Evolutionary conservation across 2,888 invertebrate genomes (phyloP), one percentile per base, ranked within the genome.

Genomic region (Xylocampa areola): DNA sequence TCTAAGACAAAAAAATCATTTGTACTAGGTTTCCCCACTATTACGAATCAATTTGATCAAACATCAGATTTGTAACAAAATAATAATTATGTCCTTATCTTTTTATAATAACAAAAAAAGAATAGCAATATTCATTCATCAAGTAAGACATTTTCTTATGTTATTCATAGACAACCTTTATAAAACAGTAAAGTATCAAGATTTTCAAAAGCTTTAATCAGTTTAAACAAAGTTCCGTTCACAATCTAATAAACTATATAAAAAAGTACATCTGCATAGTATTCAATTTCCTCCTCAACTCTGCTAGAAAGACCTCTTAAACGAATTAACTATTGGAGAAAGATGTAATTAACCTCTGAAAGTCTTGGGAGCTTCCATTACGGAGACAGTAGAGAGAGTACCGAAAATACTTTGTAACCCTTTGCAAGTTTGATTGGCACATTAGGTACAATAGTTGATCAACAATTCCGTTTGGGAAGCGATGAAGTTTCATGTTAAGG

Each of bases 261-360:
- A 65, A 60, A 41, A 10, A 35, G 10, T 7, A 25, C 19, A 29
- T 37, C 19, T 25, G 13, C 21, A 39, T 43, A 68, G 69, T 47
- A 68, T 54, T 65, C 32, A 63, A 65, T 65, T 63, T 49, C 39
- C 19, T n/a, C 11, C 29, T 29, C 29, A n/a, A 17, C 47, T 35
- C 29, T 14, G 7, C 16, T 23, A 29, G 13, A 30, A 16, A 11
- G 33, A 54, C 32, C 16, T 35, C 44, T 58, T 73, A 73, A 76
- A 52, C 16, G 44, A 73, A 76, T 73, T 73, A 58, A 58, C 39
- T 29, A 54, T 52, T 49, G 53, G 48, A 58, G 49, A 41, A 51
- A 53, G 35, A 43, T 36, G 32, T 45, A 68, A 72, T 75, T 68
- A 73, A 68, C 58, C 55, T 57, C 33, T 2, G 21, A 13, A 39